Evolutionary conservation across 2,888 invertebrate genomes (phyloP).

Genomic region (Apotomis capreana): DNA sequence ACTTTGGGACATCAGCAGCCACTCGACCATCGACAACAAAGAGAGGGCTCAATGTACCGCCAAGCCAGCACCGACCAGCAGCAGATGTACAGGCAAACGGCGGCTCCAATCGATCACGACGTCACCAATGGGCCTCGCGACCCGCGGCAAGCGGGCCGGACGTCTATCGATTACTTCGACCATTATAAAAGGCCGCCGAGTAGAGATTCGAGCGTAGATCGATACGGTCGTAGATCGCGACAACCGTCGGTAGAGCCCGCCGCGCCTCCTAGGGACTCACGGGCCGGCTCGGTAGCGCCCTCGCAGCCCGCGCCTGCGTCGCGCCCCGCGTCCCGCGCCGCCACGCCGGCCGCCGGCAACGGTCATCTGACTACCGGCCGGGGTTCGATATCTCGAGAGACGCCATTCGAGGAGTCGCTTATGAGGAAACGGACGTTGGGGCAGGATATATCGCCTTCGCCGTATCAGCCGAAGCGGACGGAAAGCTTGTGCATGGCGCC

Average conservation of each 20-base stretch:
- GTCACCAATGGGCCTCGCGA: constrained; percentile 70
- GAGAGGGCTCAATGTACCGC: constrained; percentile 79
- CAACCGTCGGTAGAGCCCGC: constrained; percentile 91
- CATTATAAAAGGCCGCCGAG: constrained; percentile 96
- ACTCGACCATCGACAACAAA: constrained; percentile 63
- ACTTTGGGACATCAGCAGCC: constrained; percentile 62
- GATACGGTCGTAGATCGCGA: constrained; percentile 90
- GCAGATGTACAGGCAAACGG: constrained; percentile 78
- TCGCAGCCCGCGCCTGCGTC: constrained; percentile 88
- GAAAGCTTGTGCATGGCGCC: constrained; percentile 91
- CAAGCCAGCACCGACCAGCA: constrained; percentile 74
- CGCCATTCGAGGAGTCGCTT: constrained; percentile 92
- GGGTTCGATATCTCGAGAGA: constrained; percentile 80
- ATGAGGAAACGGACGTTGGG: constrained; percentile 91
- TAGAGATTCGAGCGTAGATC: constrained; percentile 93
- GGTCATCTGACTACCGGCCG: constrained; percentile 86
- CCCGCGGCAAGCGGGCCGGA: constrained; percentile 66
- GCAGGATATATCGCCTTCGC: constrained; percentile 95
- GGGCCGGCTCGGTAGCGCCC: constrained; percentile 90
- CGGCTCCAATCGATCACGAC: constrained; percentile 71
- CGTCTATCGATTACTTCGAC: constrained; percentile 95
- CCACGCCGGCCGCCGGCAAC: constrained; percentile 83
- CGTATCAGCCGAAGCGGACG: constrained; percentile 94
- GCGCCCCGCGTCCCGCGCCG: constrained; percentile 80
- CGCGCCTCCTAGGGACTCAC: constrained; percentile 73